Evolutionary conservation across 2,113 vertebrate genomes (phyloP).

Genomic region (Lycaon pictus): DNA sequence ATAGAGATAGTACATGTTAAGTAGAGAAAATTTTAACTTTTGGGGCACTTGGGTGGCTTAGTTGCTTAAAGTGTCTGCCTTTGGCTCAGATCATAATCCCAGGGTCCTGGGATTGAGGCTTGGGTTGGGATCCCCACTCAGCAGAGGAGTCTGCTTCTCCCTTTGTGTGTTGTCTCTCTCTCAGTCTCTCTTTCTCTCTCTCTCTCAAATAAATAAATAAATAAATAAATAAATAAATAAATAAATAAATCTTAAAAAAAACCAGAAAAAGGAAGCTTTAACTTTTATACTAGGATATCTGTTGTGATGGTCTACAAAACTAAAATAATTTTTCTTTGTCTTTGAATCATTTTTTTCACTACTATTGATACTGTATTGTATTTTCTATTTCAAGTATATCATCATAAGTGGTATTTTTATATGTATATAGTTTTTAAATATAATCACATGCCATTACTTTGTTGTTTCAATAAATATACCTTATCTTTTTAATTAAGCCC

Average conservation of each 20-base stretch:
- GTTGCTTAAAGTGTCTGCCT: too few species aligned
- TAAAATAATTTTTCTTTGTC: background rate
- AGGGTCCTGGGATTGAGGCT: too few species aligned
- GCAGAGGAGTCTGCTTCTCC: too few species aligned
- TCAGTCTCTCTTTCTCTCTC: too few species aligned
- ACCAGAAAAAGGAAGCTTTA: background rate
- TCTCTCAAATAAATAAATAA: too few species aligned
- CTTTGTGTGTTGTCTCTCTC: too few species aligned
- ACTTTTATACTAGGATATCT: background rate
- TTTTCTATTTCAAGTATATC: background rate
- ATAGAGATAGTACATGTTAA: background rate
- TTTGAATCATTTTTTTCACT: background rate
- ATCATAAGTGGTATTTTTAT: background rate
- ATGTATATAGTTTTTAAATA: background rate
- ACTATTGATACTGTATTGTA: background rate
- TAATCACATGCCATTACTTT: background rate
- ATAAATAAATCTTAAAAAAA: too few species aligned
- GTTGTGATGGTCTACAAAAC: background rate
- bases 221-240: too few species aligned
- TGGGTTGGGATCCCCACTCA: too few species aligned
- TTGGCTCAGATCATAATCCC: too few species aligned
- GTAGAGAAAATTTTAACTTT: background rate
- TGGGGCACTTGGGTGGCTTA: too few species aligned
- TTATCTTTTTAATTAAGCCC: conserved; percentile 24
- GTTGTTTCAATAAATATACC: background rate